Evolutionary conservation across 2,797 vertebrate species (phyloP).

Genomic region (Cetoscarus ocellatus): DNA sequence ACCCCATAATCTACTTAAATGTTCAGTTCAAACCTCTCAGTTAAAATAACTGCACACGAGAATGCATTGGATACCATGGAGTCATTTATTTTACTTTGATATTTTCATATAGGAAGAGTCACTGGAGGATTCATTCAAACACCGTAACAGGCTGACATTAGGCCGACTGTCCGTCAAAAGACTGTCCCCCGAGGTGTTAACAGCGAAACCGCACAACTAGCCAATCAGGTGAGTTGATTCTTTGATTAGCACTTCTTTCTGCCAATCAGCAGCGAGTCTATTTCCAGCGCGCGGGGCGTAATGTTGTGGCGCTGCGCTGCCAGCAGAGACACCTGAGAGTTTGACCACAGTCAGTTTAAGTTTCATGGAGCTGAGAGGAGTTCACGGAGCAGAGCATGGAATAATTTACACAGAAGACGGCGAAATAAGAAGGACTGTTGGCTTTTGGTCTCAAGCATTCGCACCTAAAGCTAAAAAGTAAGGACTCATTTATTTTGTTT

Average conservation of each 20-base stretch:
- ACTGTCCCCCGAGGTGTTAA: too few relatives aligned
- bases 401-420: conserved; percentile 1
- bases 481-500: neutral
- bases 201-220: neutral
- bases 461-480: conserved; percentile 28
- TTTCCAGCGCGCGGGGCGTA: conserved; percentile 45
- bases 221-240: conserved; percentile 23
- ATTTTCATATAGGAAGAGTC: too few relatives aligned
- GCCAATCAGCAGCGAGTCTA: conserved; percentile 34
- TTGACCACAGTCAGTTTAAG: neutral
- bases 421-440: conserved; percentile 16
- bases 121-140: too few relatives aligned
- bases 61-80: neutral
- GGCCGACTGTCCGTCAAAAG: too few relatives aligned
- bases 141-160: too few relatives aligned
- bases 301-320: conserved; percentile 30
- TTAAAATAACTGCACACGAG: neutral
- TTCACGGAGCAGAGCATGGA: conserved; percentile 32
- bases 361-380: conserved; percentile 24
- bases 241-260: conserved; percentile 27
- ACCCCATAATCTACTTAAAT: conserved; percentile 50
- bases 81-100: neutral
- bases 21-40: neutral
- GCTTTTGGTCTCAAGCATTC: conserved; percentile 4
- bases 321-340: conserved; percentile 23